A percentile compares a stretch with the other conserved stretches of the same genome.
phyloP scores from a whole-genome alignment of 2,888 invertebrate species.

The Pollenia griseotomentosa region DNA sequence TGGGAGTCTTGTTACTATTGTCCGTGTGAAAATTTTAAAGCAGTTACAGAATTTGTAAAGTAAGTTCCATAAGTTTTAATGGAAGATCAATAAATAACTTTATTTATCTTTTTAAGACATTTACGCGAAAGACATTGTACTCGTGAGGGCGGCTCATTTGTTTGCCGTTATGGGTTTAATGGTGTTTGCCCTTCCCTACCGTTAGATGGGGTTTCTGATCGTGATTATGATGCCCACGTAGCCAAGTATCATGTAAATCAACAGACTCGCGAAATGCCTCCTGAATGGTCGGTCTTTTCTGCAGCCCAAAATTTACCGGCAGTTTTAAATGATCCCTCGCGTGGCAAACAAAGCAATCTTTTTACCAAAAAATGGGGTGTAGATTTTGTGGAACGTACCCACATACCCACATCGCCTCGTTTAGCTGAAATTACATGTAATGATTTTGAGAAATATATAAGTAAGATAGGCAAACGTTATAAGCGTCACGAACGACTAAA shows the following conservation, averaged over 20 bases:
- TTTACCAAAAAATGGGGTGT: constrained; percentile 99
- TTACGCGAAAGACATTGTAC: constrained; percentile 92
- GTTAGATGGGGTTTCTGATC: constrained; percentile 94
- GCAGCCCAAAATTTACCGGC: constrained; percentile 97
- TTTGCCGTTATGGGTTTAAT: constrained; percentile 95
- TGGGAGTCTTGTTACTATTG: constrained; percentile 88
- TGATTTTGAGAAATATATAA: constrained; percentile 95
- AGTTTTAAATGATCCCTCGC: constrained; percentile 96
- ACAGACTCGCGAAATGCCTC: constrained; percentile 82
- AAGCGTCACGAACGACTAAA: constrained; percentile 87
- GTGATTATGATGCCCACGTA: constrained; percentile 94
- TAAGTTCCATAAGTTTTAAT: constrained; percentile 78
- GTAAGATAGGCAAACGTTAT: constrained; percentile 89
- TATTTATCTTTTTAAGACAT: constrained; percentile 86
- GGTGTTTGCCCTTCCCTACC: constrained; percentile 94
- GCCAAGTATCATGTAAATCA: constrained; percentile 87
- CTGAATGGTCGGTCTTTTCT: constrained; percentile 88
- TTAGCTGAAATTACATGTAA: constrained; percentile 92
- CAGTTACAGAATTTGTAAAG: constrained; percentile 87
- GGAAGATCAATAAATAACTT: neutral
- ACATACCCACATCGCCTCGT: constrained; percentile 91
- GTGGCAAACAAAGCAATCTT: constrained; percentile 95
- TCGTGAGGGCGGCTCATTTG: constrained; percentile 93
- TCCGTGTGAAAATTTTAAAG: constrained; percentile 86
- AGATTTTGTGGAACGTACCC: constrained; percentile 93